phyloP scores from a whole-genome alignment of 2,113 vertebrate genomes.

The Cettia cetti region DNA sequence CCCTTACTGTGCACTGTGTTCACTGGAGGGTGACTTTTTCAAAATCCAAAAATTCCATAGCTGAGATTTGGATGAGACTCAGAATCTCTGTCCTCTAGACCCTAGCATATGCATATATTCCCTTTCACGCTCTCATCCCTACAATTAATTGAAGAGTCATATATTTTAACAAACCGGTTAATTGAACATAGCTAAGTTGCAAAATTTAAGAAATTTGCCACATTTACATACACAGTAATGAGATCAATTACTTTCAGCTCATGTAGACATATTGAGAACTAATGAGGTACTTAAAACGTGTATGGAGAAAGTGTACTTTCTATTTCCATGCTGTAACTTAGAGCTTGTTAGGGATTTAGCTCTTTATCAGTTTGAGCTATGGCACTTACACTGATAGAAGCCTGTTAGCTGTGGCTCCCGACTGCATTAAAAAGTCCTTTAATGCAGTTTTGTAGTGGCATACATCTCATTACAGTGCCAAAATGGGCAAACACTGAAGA shows the following conservation, averaged over 20 bases:
- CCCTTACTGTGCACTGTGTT: neutral
- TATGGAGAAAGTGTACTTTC: constrained; percentile 49
- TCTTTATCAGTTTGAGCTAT: constrained; percentile 65
- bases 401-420: constrained; percentile 49
- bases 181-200: constrained; percentile 37
- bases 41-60: neutral
- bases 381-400: constrained; percentile 58
- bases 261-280: constrained; percentile 59
- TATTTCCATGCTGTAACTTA: constrained; percentile 52
- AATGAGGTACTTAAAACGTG: constrained; percentile 68
- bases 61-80: neutral
- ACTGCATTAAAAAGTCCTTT: constrained; percentile 60
- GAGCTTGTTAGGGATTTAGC: constrained; percentile 65
- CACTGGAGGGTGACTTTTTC: neutral
- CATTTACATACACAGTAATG: constrained; percentile 47
- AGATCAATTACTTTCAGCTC: constrained; percentile 63
- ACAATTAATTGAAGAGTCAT: constrained; percentile 21
- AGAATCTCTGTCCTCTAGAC: neutral
- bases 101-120: constrained; percentile 16
- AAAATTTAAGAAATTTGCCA: constrained; percentile 51
- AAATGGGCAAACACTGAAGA: constrained; percentile 43
- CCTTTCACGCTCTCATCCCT: neutral
- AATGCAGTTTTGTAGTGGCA: constrained; percentile 53
- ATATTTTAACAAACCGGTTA: constrained; percentile 40
- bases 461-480: constrained; percentile 51